Percentiles rank a stretch among this genome's conserved stretches.
Conservation (phyloP, 2,888 invertebrate genomes). For the Alviniconcha strummeri region DNA sequence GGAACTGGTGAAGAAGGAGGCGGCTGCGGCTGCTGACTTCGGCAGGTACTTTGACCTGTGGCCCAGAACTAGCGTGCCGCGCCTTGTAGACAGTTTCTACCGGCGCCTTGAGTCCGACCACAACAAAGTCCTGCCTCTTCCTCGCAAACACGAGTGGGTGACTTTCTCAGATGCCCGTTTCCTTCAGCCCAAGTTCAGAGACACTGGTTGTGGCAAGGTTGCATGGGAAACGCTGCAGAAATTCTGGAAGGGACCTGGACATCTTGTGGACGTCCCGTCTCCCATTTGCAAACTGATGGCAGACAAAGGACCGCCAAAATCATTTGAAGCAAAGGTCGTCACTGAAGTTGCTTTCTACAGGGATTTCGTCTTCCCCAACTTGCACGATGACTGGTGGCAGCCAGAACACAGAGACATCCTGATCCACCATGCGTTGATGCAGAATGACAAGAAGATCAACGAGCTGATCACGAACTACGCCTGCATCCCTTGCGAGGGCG, state of each 20-base stretch:
- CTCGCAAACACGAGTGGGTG: not conserved
- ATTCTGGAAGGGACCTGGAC: conserved; percentile 21
- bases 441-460: conserved; percentile 48
- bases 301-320: conserved; percentile 13
- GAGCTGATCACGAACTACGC: conserved; percentile 47
- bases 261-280: conserved; percentile 37
- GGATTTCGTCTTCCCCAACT: conserved; percentile 52
- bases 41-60: conserved; percentile 33
- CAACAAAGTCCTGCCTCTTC: conserved; percentile 17
- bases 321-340: conserved; percentile 29
- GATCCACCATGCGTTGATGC: conserved; percentile 43
- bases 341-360: conserved; percentile 44
- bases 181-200: conserved; percentile 42
- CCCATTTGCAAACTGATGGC: conserved; percentile 36
- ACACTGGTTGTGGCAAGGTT: conserved; percentile 24
- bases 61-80: not conserved
- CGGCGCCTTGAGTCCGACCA: conserved; percentile 1
- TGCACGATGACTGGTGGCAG: conserved; percentile 34
- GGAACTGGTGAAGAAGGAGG: conserved; percentile 38
- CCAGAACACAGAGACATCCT: conserved; percentile 42
- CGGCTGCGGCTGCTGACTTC: not conserved
- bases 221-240: conserved; percentile 34
- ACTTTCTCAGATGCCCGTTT: conserved; percentile 44
- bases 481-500: conserved; percentile 55
- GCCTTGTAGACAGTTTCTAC: conserved; percentile 30